Percentiles rank a stretch among this genome's conserved stretches.
Conservation (phyloP, 2,113 vertebrate genomes). For the Phodopus roborovskii region DNA sequence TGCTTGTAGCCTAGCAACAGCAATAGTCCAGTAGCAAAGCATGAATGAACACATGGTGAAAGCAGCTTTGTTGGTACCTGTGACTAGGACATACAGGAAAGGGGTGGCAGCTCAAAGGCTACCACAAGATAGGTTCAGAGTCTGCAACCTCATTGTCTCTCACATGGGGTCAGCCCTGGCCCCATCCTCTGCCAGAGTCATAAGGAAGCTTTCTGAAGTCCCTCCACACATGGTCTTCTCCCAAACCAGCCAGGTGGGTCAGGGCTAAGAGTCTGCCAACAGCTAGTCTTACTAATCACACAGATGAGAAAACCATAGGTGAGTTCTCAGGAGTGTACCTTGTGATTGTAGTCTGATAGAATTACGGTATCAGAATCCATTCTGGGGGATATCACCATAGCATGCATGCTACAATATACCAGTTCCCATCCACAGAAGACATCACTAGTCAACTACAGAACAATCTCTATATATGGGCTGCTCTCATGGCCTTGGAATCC, state of each 20-base stretch:
- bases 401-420: rapidly evolving
- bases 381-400: rapidly evolving
- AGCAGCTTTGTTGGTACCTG: not conserved
- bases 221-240: not conserved
- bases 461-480: rapidly evolving
- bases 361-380: not conserved
- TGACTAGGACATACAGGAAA: not conserved
- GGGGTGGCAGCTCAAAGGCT: no score
- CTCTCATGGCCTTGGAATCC: not conserved
- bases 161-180: no score
- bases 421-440: not conserved
- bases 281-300: not conserved
- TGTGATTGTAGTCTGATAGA: not conserved
- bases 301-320: not conserved
- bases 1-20: not conserved
- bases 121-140: rapidly evolving
- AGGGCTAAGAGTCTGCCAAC: not conserved
- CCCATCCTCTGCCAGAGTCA: no score
- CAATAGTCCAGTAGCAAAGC: not conserved
- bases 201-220: no score
- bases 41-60: not conserved
- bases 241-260: not conserved
- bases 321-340: not conserved
- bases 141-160: not conserved
- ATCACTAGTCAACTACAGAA: no score